Base-by-base conservation (phyloP, 2,113 vertebrate genomes). In the Laticauda colubrina region DNA sequence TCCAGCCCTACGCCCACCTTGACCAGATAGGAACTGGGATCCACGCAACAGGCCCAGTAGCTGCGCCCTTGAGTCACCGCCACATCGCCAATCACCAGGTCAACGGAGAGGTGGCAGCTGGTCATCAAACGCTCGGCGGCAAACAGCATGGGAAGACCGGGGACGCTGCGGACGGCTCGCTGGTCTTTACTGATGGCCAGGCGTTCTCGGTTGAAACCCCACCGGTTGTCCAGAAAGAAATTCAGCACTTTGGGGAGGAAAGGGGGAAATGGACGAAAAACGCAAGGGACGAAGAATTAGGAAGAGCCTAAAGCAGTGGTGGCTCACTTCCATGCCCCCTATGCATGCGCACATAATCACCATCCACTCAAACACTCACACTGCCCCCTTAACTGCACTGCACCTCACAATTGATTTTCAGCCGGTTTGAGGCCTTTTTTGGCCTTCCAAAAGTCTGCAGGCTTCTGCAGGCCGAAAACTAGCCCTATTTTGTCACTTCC, bases 31-130 rank as follows among this genome's bases (percentile, higher is more conserved):
- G 99, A 99, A 34, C 98, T 98, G 29, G 99, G 99, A 94, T 99
- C 99, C 94, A 99, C 99, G 0, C 98, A 98, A 94, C 99, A 99
- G 51, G 98, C 99, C 99, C 99, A 99, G 97, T 99, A 99, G 97
- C 98, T 99, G 95, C 98, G 98, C 93, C 99, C 99, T 93, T 99
- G 98, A 14, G 98, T 98, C 96, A 99, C 97, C 14, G 99, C 98
- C 97, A 99, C 96, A 1, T 99, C 97, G 12, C 99, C 97, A 93
- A 98, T 96, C 87, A 98, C 97, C 96, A 99, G 97, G 94, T 99
- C 99, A 59, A 99, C 98, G 12, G 98, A 99, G 95, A 99, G 97
- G 95, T 99, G 98, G 93, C 99, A 99, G 86, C 99, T 98, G 0
- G 98, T 99, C 96, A 99, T 98, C 2, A 98, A 96, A 53, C 98